Conservation (phyloP, 2,113 vertebrate genomes). For the Pachycephala philippinensis region DNA sequence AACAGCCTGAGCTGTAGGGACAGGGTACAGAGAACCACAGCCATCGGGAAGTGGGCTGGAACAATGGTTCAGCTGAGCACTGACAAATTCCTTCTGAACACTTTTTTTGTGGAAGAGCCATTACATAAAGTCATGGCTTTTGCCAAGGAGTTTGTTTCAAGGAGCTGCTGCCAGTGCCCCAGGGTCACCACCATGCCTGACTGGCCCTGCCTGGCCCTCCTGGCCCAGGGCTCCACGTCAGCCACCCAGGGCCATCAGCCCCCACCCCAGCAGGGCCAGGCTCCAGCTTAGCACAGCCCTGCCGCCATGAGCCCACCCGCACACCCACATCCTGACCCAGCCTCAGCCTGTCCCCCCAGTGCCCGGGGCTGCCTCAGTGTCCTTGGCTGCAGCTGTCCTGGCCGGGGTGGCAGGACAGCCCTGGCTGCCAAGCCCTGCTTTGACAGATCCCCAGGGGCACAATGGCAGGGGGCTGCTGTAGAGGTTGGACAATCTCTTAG, state of each 20-base stretch:
- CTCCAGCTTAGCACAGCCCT: not conserved
- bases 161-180: not conserved
- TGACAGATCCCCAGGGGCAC: not conserved
- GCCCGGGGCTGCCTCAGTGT: accelerated
- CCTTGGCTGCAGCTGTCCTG: accelerated
- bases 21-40: not conserved
- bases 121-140: not conserved
- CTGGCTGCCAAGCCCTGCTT: not conserved
- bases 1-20: not conserved
- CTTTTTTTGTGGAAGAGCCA: not conserved
- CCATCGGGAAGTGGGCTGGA: not conserved
- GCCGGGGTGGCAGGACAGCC: accelerated
- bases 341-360: accelerated
- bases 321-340: not conserved
- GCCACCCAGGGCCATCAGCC: not conserved
- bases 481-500: not conserved
- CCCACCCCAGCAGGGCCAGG: not conserved
- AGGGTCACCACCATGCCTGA: not conserved
- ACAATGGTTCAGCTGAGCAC: not conserved
- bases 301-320: too few relatives aligned
- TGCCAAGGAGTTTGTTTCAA: not conserved
- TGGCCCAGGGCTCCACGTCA: not conserved
- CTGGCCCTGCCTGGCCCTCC: not conserved
- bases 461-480: not conserved
- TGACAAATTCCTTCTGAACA: not conserved